Conservation (phyloP, 2,888 invertebrate genomes). For the Caenorhabditis zanzibari region DNA sequence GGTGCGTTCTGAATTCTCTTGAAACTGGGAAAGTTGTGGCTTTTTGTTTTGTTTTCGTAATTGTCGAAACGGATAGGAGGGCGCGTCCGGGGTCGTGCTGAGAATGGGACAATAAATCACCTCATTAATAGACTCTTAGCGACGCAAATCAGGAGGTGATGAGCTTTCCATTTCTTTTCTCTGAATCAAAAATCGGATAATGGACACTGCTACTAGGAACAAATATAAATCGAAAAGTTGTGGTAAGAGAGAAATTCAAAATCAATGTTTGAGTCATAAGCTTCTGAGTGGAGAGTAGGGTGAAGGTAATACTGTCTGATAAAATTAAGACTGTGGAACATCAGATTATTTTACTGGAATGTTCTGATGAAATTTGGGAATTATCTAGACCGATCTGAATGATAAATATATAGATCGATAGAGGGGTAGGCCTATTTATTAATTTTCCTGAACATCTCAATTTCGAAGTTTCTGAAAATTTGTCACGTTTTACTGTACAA, state of each 20-base stretch:
- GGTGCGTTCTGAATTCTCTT: constrained; percentile 14
- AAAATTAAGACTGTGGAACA: constrained; percentile 5
- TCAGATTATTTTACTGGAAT: neutral
- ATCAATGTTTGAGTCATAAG: constrained; percentile 39
- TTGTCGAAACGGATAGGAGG: constrained; percentile 49
- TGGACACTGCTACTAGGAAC: constrained; percentile 22
- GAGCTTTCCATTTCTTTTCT: constrained; percentile 34
- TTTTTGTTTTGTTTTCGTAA: constrained; percentile 56
- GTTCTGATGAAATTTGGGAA: neutral
- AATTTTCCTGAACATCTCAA: no score
- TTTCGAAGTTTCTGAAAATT: no score
- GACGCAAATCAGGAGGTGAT: constrained; percentile 64
- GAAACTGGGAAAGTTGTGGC: constrained; percentile 9
- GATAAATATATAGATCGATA: no score
- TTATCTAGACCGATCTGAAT: no score
- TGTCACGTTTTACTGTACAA: no score
- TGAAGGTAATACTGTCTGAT: constrained; percentile 12
- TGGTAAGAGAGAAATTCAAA: neutral
- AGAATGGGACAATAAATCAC: constrained; percentile 56
- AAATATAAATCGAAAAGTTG: constrained; percentile 3
- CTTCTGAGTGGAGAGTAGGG: constrained; percentile 8
- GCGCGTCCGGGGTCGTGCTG: constrained; percentile 28
- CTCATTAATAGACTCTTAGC: constrained; percentile 62
- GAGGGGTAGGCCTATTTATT: no score
- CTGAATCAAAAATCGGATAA: constrained; percentile 34